These are phyloP conservation scores for Chrysogorgia sp. DNA, from an alignment of 92 coral and sea anemone genomes.

Conservation along the genomic window DNA sequence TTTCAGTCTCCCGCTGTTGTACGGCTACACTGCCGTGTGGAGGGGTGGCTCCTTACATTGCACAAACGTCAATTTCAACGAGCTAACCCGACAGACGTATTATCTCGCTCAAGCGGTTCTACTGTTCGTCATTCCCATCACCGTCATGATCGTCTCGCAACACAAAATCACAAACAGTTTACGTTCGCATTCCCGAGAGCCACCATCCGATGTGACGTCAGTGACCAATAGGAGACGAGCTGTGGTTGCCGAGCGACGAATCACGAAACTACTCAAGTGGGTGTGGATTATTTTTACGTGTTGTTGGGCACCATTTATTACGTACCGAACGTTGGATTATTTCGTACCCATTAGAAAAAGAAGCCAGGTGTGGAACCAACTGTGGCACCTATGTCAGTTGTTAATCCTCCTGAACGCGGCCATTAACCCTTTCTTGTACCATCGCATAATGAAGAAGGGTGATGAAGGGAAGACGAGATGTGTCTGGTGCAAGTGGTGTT, in stretches of 20 bases:
- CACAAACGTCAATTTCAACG: slow-evolving; percentile 75
- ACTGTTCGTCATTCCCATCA: slow-evolving; percentile 68
- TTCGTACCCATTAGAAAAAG: neutral
- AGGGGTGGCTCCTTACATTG: slow-evolving; percentile 59
- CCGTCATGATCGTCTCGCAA: slow-evolving; percentile 74
- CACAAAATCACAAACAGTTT: slow-evolving; percentile 63
- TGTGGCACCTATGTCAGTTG: slow-evolving; percentile 13
- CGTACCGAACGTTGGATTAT: slow-evolving; percentile 20
- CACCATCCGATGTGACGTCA: neutral
- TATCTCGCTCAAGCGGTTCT: slow-evolving; percentile 77
- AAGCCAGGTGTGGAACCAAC: slow-evolving; percentile 10
- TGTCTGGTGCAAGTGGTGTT: neutral
- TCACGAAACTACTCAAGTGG: slow-evolving; percentile 11
- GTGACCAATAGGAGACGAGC: neutral
- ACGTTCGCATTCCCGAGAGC: neutral
- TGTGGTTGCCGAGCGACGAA: neutral
- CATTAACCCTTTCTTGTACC: slow-evolving; percentile 21
- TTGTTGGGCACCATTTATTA: slow-evolving; percentile 27
- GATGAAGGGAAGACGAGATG: neutral
- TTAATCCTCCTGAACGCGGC: slow-evolving; percentile 11
- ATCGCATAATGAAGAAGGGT: slow-evolving; percentile 5
- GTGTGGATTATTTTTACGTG: slow-evolving; percentile 14
- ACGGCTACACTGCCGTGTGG: slow-evolving; percentile 69
- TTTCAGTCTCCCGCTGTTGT: slow-evolving; percentile 70
- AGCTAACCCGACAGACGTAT: slow-evolving; percentile 74